Evolutionary conservation across 2,888 invertebrate genomes (phyloP).

Genomic region (Congeria kusceri): DNA sequence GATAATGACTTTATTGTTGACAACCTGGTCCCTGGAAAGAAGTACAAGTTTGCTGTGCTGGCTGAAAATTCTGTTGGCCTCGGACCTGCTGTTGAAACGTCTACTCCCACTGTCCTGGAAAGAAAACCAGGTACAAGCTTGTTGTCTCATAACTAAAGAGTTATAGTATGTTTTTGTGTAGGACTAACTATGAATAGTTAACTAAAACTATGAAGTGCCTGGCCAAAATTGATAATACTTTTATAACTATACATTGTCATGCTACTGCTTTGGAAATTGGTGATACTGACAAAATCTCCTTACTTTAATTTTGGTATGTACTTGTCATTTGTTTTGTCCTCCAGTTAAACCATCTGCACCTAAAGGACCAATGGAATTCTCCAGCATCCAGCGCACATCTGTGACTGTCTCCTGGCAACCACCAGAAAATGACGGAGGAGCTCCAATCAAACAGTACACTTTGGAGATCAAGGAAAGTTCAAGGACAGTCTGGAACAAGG

Average conservation of each 20-base stretch:
- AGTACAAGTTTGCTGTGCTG: conserved; percentile 82
- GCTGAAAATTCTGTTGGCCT: conserved; percentile 83
- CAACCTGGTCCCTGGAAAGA: conserved; percentile 78
- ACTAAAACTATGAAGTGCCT: too few relatives aligned
- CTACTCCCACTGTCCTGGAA: conserved; percentile 69
- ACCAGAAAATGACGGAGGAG: conserved; percentile 94
- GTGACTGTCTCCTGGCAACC: conserved; percentile 87
- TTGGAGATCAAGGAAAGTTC: conserved; percentile 81
- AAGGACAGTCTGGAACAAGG: conserved; percentile 89
- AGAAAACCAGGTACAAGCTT: conserved; percentile 74
- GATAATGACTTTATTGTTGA: conserved; percentile 77
- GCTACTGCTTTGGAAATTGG: too few relatives aligned
- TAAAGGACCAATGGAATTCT: conserved; percentile 78
- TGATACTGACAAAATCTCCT: too few relatives aligned
- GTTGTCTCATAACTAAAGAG: too few relatives aligned
- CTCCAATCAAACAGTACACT: conserved; percentile 87
- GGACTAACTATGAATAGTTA: too few relatives aligned
- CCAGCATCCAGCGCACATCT: conserved; percentile 77
- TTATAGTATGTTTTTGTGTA: too few relatives aligned
- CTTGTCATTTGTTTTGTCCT: not conserved
- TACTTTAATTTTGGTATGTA: too few relatives aligned
- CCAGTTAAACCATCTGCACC: conserved; percentile 78
- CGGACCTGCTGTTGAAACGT: conserved; percentile 75
- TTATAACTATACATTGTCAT: too few relatives aligned
- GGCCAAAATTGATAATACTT: too few relatives aligned